Evolutionary conservation across 2,888 invertebrate genomes (phyloP).

Genomic region (Tachina fera): DNA sequence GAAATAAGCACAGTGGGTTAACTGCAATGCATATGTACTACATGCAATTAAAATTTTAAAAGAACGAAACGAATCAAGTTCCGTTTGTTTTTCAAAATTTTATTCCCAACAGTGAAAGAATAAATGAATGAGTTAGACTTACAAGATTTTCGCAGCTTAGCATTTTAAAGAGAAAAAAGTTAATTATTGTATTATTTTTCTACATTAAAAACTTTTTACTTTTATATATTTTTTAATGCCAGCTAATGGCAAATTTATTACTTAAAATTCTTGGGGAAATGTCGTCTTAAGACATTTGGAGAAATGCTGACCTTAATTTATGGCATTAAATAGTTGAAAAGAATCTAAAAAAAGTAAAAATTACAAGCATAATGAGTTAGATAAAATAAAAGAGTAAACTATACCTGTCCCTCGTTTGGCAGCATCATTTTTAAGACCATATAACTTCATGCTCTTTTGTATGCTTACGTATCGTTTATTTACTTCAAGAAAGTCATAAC

Average conservation of each 20-base stretch:
- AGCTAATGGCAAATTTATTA: slow-evolving; percentile 51
- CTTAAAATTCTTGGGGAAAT: slow-evolving; percentile 31
- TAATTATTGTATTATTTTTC: slow-evolving; percentile 27
- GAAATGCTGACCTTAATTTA: slow-evolving; percentile 51
- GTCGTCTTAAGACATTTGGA: not conserved
- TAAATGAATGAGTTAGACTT: not conserved
- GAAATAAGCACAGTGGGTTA: slow-evolving; percentile 57
- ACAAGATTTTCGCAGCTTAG: slow-evolving; percentile 7
- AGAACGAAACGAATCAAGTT: slow-evolving; percentile 47
- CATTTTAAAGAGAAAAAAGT: not conserved
- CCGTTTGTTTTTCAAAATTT: slow-evolving; percentile 1
- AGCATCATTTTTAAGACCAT: too few species aligned
- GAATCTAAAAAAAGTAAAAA: slow-evolving; percentile 4
- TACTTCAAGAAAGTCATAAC: too few species aligned
- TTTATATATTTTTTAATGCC: slow-evolving; percentile 9
- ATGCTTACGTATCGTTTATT: too few species aligned
- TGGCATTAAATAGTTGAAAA: slow-evolving; percentile 27
- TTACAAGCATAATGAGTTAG: not conserved
- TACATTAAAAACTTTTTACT: slow-evolving; percentile 3
- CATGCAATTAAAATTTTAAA: not conserved
- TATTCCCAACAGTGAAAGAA: not conserved
- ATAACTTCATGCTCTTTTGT: too few species aligned
- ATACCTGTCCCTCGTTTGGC: too few species aligned
- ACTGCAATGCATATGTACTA: not conserved
- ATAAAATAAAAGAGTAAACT: not conserved